Conservation (phyloP, 2,113 vertebrate genomes). For the Takifugu flavidus region DNA sequence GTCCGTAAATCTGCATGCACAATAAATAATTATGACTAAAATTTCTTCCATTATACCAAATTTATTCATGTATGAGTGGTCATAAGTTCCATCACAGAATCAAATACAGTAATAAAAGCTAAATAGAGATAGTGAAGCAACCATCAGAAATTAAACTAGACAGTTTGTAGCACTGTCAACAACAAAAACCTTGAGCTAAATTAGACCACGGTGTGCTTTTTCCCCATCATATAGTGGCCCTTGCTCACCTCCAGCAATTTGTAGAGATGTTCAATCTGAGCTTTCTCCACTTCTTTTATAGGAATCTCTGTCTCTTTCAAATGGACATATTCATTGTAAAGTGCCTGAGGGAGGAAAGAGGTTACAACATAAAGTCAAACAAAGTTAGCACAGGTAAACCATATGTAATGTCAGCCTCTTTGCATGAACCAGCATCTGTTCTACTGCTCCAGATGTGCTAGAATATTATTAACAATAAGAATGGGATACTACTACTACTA, state of each 20-base stretch:
- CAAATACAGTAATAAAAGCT: conserved; percentile 37
- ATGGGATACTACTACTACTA: too few species aligned
- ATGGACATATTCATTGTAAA: conserved; percentile 99
- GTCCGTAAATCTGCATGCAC: not conserved
- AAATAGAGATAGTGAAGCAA: conserved; percentile 22
- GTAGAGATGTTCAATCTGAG: conserved; percentile 87
- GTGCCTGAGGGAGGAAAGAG: conserved; percentile 78
- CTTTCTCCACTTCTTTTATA: conserved; percentile 86
- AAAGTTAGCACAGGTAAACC: not conserved
- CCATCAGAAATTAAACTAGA: conserved; percentile 36
- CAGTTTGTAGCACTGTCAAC: conserved; percentile 28
- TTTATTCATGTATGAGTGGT: not conserved
- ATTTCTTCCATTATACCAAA: conserved; percentile 6
- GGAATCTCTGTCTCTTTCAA: conserved; percentile 98
- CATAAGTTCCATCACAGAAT: conserved; percentile 20
- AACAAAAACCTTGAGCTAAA: conserved; percentile 6
- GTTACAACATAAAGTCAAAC: conserved; percentile 11
- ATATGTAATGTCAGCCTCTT: not conserved
- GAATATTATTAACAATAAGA: too few species aligned
- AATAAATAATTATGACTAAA: not conserved
- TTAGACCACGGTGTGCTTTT: not conserved
- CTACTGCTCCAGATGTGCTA: too few species aligned
- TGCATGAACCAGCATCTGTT: too few species aligned
- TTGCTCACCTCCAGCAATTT: conserved; percentile 88
- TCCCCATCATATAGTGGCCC: not conserved